Percentiles rank a stretch among this genome's conserved stretches.
phyloP scores from a whole-genome alignment of 2,113 vertebrate species.

The Daubentonia madagascariensis region DNA sequence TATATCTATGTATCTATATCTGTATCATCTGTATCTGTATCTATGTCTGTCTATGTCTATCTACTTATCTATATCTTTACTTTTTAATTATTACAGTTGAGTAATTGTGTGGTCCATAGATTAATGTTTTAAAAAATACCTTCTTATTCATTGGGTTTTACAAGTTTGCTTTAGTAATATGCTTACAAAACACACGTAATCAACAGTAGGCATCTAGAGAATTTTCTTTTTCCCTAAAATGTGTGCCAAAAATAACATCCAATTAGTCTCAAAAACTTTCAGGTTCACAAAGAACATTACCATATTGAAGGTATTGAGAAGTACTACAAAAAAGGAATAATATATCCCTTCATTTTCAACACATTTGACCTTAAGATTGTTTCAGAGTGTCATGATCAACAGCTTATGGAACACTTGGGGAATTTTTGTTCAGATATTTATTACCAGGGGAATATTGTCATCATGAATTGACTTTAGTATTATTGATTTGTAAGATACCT shows the following conservation, averaged over 20 bases:
- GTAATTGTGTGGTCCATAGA: background rate
- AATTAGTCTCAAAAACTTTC: background rate
- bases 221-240: background rate
- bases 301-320: background rate
- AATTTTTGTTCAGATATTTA: slow-evolving; percentile 8
- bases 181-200: background rate
- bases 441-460: background rate
- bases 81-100: background rate
- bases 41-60: background rate
- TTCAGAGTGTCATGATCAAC: background rate
- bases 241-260: background rate
- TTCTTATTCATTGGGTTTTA: background rate
- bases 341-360: background rate
- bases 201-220: background rate
- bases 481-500: background rate
- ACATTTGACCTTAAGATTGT: background rate
- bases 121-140: background rate
- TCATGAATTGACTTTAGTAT: background rate
- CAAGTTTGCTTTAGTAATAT: background rate
- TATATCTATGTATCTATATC: background rate
- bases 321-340: background rate
- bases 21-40: background rate
- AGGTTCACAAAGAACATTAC: background rate
- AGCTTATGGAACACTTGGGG: background rate
- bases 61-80: background rate